phyloP scores from a whole-genome alignment of 2,888 invertebrate species.

The Xylota sylvarum region DNA sequence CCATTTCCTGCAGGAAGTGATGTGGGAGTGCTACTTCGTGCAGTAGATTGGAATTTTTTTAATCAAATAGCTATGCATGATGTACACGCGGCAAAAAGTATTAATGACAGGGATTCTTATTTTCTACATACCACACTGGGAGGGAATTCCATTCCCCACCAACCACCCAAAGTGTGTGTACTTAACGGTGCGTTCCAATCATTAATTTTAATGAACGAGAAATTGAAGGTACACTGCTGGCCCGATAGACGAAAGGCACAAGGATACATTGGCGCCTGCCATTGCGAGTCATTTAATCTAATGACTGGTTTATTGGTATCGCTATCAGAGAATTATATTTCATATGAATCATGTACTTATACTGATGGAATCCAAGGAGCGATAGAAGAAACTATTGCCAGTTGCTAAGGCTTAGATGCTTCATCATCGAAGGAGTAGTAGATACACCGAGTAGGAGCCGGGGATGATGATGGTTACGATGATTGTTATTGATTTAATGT shows the following conservation, averaged over 20 bases:
- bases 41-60: conserved; percentile 21
- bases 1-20: not conserved
- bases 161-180: conserved; percentile 11
- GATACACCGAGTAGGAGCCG: too few species aligned
- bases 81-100: conserved; percentile 12
- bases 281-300: conserved; percentile 65
- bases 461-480: conserved; percentile 1
- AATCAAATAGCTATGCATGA: conserved; percentile 8
- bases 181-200: conserved; percentile 49
- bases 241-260: not conserved
- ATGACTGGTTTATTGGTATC: conserved; percentile 52
- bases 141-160: not conserved
- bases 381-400: conserved; percentile 7
- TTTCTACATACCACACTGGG: not conserved
- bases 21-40: not conserved
- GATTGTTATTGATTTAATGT: conserved; percentile 40
- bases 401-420: conserved; percentile 1
- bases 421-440: conserved; percentile 11
- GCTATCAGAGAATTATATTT: conserved; percentile 44
- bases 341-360: conserved; percentile 33
- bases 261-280: conserved; percentile 57
- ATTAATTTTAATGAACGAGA: conserved; percentile 74
- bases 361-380: not conserved
- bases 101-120: conserved; percentile 38
- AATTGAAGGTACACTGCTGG: conserved; percentile 42